Conservation (phyloP, 2,113 vertebrate genomes). For the Sturnira hondurensis region DNA sequence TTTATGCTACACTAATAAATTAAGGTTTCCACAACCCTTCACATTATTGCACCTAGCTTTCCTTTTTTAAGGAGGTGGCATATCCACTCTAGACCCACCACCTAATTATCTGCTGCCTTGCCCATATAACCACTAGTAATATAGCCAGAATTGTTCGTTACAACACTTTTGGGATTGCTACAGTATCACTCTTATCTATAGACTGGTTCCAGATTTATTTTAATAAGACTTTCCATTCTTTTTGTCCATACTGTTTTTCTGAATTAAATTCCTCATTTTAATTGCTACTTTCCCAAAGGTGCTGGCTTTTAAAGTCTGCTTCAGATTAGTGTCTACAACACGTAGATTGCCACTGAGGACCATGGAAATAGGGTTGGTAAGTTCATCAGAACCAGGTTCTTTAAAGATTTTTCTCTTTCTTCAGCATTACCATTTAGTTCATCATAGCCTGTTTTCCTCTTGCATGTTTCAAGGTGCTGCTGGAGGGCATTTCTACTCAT, state of each 20-base stretch:
- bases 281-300: constrained; percentile 86
- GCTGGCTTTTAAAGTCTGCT: constrained; percentile 80
- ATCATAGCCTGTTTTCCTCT: constrained; percentile 83
- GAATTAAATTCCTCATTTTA: constrained; percentile 87
- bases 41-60: constrained; percentile 90
- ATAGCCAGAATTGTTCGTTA: constrained; percentile 84
- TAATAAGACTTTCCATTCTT: constrained; percentile 91
- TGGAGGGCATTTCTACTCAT: constrained; percentile 78
- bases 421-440: constrained; percentile 85
- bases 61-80: constrained; percentile 93
- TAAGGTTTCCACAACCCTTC: constrained; percentile 90
- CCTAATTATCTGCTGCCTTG: constrained; percentile 92
- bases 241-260: constrained; percentile 94
- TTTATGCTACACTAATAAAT: constrained; percentile 85
- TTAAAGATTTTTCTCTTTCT: constrained; percentile 81
- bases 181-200: constrained; percentile 87
- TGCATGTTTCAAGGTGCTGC: constrained; percentile 75
- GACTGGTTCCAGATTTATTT: constrained; percentile 84
- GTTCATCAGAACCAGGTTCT: constrained; percentile 80
- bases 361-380: constrained; percentile 76
- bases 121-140: constrained; percentile 93
- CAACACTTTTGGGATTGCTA: constrained; percentile 90
- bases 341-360: constrained; percentile 85
- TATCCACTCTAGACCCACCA: constrained; percentile 94
- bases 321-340: constrained; percentile 76